Percentiles rank a stretch among this genome's conserved stretches.
Conservation (phyloP, 2,113 vertebrate species). For the Mugil cephalus region DNA sequence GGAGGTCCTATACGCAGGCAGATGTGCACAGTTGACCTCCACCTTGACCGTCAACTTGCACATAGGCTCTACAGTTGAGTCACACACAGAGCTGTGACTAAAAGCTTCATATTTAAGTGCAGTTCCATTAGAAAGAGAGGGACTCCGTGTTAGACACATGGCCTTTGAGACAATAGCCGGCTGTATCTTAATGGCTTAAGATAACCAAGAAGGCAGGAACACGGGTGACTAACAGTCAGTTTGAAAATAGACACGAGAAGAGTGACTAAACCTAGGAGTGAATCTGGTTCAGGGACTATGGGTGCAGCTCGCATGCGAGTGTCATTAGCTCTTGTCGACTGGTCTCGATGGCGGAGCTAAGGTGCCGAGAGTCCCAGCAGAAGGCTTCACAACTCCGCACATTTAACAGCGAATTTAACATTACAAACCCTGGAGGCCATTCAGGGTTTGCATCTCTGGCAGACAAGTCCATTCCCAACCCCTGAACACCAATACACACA, state of each 20-base stretch:
- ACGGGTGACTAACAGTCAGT: slow-evolving; percentile 30
- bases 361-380: slow-evolving; percentile 43
- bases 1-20: slow-evolving; percentile 5
- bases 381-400: slow-evolving; percentile 34
- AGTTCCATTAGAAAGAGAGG: slow-evolving; percentile 38
- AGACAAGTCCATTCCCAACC: slow-evolving; percentile 32
- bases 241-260: slow-evolving; percentile 16
- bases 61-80: slow-evolving; percentile 57
- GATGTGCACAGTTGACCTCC: slow-evolving; percentile 44
- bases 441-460: slow-evolving; percentile 23
- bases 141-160: slow-evolving; percentile 32
- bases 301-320: slow-evolving; percentile 11
- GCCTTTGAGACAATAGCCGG: slow-evolving; percentile 39
- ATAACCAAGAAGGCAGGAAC: neutral
- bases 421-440: slow-evolving; percentile 41
- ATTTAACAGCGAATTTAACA: slow-evolving; percentile 65
- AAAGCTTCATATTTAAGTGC: slow-evolving; percentile 76
- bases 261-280: slow-evolving; percentile 24
- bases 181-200: slow-evolving; percentile 19
- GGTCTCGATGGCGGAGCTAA: slow-evolving; percentile 19
- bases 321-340: slow-evolving; percentile 37
- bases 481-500: neutral
- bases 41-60: slow-evolving; percentile 52
- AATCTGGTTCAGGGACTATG: neutral
- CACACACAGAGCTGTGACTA: slow-evolving; percentile 69